phyloP scores from a whole-genome alignment of 1,140 invertebrate species.

The Pseudomyrmex dendroicus region DNA sequence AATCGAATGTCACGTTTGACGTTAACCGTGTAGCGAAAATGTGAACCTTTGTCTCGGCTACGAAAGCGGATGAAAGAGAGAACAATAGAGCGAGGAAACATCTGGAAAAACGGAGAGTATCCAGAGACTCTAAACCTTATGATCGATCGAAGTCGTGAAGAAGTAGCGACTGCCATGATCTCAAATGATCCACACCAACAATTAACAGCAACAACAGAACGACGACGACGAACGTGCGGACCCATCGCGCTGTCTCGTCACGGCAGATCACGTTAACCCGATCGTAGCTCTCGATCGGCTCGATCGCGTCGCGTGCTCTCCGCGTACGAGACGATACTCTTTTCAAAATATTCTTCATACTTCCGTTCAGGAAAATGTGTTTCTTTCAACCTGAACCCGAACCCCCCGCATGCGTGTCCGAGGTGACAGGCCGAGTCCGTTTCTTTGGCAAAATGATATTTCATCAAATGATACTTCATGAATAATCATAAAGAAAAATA shows the following conservation, averaged over 20 bases:
- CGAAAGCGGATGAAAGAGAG: constrained; percentile 16
- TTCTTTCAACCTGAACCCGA: constrained; percentile 75
- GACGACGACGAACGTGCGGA: constrained; percentile 68
- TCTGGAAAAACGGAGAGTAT: constrained; percentile 20
- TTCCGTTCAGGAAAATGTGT: constrained; percentile 81
- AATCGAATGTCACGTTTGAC: background rate
- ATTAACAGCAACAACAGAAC: constrained; percentile 30
- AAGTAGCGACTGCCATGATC: constrained; percentile 62
- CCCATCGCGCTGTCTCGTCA: constrained; percentile 76
- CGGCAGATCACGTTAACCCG: constrained; percentile 54
- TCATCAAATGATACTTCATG: background rate
- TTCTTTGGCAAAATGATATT: constrained; percentile 22
- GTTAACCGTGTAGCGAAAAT: background rate
- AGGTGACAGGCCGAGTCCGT: constrained; percentile 74
- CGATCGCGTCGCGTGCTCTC: constrained; percentile 43
- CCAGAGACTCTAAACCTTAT: constrained; percentile 58
- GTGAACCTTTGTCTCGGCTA: constrained; percentile 20
- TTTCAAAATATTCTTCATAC: constrained; percentile 84
- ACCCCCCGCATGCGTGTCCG: constrained; percentile 82
- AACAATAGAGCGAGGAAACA: constrained; percentile 7
- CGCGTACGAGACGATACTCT: constrained; percentile 76
- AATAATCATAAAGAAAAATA: background rate
- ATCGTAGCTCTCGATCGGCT: constrained; percentile 24
- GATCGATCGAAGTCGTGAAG: constrained; percentile 66
- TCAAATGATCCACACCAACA: constrained; percentile 35